A percentile compares a stretch with the other conserved stretches of the same genome.
phyloP scores from a whole-genome alignment of 2,113 vertebrate species.

The Eurystomus gularis region DNA sequence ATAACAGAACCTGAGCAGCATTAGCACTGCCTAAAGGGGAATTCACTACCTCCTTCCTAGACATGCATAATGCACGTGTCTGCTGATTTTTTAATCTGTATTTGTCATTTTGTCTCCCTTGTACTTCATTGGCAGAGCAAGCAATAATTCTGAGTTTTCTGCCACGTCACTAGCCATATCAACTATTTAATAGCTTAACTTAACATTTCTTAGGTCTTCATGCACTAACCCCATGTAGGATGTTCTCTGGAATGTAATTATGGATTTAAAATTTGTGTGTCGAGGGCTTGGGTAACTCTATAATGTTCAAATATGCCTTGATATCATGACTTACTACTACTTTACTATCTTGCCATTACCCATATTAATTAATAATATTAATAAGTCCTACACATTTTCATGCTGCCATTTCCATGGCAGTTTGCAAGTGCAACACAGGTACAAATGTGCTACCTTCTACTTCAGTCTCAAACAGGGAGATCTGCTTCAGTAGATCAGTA shows the following conservation, averaged over 20 bases:
- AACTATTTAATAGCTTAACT: neutral
- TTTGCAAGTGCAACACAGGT: neutral
- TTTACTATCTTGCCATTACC: neutral
- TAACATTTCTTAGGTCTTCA: neutral
- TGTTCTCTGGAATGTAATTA: neutral
- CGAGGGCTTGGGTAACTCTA: neutral
- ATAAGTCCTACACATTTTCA: neutral
- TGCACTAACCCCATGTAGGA: neutral
- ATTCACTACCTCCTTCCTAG: neutral
- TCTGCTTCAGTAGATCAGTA: neutral
- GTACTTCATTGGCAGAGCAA: neutral
- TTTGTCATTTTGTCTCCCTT: slow-evolving; percentile 14
- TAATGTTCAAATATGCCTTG: neutral
- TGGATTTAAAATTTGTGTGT: neutral
- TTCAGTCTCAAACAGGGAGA: neutral
- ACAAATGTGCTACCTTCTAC: neutral
- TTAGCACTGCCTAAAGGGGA: neutral
- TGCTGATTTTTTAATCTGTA: slow-evolving; percentile 12
- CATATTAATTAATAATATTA: neutral
- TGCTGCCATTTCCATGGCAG: neutral
- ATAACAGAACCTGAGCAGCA: neutral
- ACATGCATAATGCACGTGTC: neutral
- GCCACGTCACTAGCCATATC: neutral
- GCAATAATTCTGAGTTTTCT: neutral
- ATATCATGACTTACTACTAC: neutral